Conservation (phyloP, 2,113 vertebrate species). For the Myrmophylax atrothorax region DNA sequence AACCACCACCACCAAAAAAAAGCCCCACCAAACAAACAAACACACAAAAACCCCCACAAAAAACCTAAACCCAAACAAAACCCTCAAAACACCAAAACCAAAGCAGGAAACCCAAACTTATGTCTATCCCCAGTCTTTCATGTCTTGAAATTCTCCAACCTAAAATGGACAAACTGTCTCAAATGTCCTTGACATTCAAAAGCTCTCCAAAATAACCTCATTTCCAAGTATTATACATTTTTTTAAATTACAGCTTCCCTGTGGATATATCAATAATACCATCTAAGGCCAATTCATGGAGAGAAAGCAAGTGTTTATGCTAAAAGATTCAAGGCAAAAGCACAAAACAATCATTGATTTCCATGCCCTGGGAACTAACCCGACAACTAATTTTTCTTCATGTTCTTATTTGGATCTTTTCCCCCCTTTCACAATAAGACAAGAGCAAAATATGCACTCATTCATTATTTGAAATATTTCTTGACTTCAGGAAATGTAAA, state of each 20-base stretch:
- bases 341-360: conserved; percentile 30
- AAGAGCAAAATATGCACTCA: background rate
- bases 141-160: background rate
- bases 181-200: background rate
- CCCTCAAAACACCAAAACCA: background rate
- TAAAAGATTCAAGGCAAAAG: conserved; percentile 10
- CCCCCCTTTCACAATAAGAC: background rate
- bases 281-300: background rate
- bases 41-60: background rate
- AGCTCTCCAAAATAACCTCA: background rate
- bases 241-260: background rate
- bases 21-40: background rate
- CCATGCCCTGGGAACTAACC: background rate
- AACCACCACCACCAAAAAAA: background rate
- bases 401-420: background rate
- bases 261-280: background rate
- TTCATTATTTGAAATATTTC: conserved; percentile 48
- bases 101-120: background rate
- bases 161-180: background rate
- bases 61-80: too few species aligned
- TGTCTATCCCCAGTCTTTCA: background rate
- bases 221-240: background rate
- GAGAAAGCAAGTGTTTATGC: background rate
- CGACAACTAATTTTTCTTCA: conserved; percentile 29
- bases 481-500: conserved; percentile 14